Conservation (phyloP, 2,888 invertebrate genomes). For the Leptinotarsa tumamoca region DNA sequence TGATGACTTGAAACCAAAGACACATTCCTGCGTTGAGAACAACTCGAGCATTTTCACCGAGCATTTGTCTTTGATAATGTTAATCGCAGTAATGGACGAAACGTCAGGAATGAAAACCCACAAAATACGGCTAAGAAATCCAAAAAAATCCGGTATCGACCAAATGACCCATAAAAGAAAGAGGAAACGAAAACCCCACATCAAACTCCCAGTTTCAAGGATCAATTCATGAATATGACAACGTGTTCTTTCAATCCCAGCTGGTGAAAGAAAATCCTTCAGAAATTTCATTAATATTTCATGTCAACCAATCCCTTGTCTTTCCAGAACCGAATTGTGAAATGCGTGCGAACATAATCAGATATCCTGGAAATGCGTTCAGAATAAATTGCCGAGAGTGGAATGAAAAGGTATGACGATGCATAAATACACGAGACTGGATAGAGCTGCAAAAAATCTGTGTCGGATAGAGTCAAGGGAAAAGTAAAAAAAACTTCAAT, state of each 20-base stretch:
- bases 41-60: too few relatives aligned
- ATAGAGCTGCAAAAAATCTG: background rate
- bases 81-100: too few relatives aligned
- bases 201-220: conserved; percentile 3
- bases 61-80: too few relatives aligned
- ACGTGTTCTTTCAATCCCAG: conserved; percentile 29
- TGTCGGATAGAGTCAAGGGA: too few relatives aligned
- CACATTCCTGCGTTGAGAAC: too few relatives aligned
- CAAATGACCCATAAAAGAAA: conserved; percentile 14
- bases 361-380: conserved; percentile 32
- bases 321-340: conserved; percentile 32
- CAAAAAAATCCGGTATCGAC: background rate
- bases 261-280: conserved; percentile 4
- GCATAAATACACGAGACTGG: conserved; percentile 7
- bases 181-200: background rate
- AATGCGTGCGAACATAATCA: conserved; percentile 37
- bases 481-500: too few relatives aligned
- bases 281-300: conserved; percentile 42
- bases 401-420: background rate
- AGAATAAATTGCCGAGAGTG: conserved; percentile 33
- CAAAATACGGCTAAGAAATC: too few relatives aligned
- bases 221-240: conserved; percentile 19
- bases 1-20: too few relatives aligned
- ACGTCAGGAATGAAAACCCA: too few relatives aligned
- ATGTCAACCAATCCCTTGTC: conserved; percentile 39